Percentiles rank a stretch among this genome's conserved stretches.
Conservation (phyloP, 2,888 invertebrate genomes). For the Gandaritis pyraliata region DNA sequence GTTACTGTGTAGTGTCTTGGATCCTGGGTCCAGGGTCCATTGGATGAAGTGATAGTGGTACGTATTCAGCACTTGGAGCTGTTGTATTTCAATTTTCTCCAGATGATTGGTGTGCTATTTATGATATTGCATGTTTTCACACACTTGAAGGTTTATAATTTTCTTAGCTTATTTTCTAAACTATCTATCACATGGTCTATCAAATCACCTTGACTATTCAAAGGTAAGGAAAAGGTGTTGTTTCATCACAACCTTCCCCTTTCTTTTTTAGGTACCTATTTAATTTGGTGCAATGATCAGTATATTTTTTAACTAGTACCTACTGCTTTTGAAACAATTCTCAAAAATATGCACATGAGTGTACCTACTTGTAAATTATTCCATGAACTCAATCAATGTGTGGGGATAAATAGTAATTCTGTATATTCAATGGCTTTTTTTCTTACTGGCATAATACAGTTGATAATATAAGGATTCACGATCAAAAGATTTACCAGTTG, state of each 20-base stretch:
- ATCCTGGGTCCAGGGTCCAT: constrained; percentile 51
- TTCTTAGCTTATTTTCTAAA: not conserved
- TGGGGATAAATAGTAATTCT: too few relatives aligned
- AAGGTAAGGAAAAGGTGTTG: not conserved
- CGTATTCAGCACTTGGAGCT: constrained; percentile 49
- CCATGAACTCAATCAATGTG: too few relatives aligned
- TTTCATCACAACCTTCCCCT: not conserved
- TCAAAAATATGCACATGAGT: too few relatives aligned
- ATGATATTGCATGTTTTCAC: constrained; percentile 47
- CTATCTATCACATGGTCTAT: not conserved
- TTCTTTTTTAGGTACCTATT: not conserved
- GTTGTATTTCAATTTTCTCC: constrained; percentile 9
- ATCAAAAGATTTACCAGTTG: too few relatives aligned
- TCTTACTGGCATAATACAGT: too few relatives aligned
- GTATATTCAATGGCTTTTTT: too few relatives aligned
- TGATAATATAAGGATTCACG: too few relatives aligned
- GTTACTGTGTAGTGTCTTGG: constrained; percentile 54
- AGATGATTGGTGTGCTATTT: constrained; percentile 42
- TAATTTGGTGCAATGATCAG: not conserved
- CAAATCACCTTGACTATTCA: not conserved
- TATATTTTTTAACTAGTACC: not conserved
- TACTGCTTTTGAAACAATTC: not conserved
- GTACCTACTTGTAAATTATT: too few relatives aligned
- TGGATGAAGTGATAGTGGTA: constrained; percentile 79
- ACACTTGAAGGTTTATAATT: constrained; percentile 2